Base-by-base conservation (phyloP, 2,888 invertebrate species). In the Drosophila diplacantha region DNA sequence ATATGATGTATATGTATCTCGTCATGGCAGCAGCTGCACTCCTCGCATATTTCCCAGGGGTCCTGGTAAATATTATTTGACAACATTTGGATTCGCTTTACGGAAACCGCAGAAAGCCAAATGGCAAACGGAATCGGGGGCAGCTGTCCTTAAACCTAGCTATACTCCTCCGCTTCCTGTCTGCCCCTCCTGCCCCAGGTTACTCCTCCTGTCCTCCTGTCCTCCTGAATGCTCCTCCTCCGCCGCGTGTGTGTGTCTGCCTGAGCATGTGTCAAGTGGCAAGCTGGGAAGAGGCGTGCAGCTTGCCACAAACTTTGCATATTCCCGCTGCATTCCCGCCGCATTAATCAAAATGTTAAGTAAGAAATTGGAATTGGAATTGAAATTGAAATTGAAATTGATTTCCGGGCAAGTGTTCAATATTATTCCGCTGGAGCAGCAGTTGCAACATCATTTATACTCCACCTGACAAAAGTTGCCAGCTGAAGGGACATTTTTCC, bases 291-390 rank as follows among this genome's bases (percentile, higher is more conserved):
- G 58, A 46, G 41, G 31, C 29, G 18, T 46, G 26, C 43, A 18
- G 47, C 32, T 41, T 49, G 22, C 34, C 60, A 58, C 58, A 50
- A 49, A 63, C 46, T 61, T 63, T 63, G 62, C 62, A 63, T 60
- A 44, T 61, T 34, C 35, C 29, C 29, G 39, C 46, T 41, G 57
- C 46, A 20, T 12, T 26, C 26, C 14, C 20, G 50, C 49, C 71
- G 73, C 83, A 84, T 83, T 84, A 82, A 83, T 84, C 83, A 84
- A 84, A 85, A 80, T 80, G 80, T 84, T 82, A 81, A 85, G 81
- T 81, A 81, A 84, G 82, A 76, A 75, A 59, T 55, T 55, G 58
- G 58, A 59, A 59, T 55, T 46, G 58, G 37, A 59, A 59, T 59
- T 53, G 52, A 44, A 53, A 76, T 55, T 52, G 52, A 43, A 52